Evolutionary conservation across 2,113 vertebrate genomes (phyloP).

Genomic region (Brachypteracias leptosomus): DNA sequence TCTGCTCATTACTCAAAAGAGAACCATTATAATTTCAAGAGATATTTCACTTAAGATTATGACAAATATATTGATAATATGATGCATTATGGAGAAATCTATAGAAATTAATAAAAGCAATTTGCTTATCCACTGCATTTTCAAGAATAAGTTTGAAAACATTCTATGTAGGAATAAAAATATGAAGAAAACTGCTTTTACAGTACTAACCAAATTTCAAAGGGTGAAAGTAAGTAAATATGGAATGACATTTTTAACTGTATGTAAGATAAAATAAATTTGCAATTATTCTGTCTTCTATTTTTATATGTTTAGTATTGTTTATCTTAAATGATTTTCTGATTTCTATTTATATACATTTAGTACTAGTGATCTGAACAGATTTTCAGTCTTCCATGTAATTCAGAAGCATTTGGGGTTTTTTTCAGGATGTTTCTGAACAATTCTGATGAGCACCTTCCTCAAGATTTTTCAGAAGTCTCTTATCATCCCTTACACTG

Average conservation of each 20-base stretch:
- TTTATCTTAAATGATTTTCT: not conserved
- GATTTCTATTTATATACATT: not conserved
- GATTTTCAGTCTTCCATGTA: not conserved
- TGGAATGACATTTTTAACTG: not conserved
- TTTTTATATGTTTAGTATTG: not conserved
- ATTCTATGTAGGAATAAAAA: not conserved
- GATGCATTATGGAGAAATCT: not conserved
- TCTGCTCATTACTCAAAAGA: not conserved
- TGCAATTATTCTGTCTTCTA: not conserved
- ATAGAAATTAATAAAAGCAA: not conserved
- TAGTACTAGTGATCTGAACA: not conserved
- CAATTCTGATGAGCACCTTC: constrained; percentile 42
- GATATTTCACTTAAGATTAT: not conserved
- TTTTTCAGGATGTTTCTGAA: constrained; percentile 78
- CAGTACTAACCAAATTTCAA: not conserved
- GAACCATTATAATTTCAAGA: not conserved
- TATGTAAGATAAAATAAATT: not conserved
- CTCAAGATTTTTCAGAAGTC: constrained; percentile 41
- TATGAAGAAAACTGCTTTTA: not conserved
- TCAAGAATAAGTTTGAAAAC: not conserved
- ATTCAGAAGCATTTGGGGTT: not conserved
- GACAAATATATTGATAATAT: not conserved
- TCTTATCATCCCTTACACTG: constrained; percentile 73
- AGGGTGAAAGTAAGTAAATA: not conserved
- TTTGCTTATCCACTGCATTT: not conserved